Percentiles rank a stretch among this genome's conserved stretches.
phyloP scores from a whole-genome alignment of 2,113 vertebrate genomes.

The Piprites chloris region DNA sequence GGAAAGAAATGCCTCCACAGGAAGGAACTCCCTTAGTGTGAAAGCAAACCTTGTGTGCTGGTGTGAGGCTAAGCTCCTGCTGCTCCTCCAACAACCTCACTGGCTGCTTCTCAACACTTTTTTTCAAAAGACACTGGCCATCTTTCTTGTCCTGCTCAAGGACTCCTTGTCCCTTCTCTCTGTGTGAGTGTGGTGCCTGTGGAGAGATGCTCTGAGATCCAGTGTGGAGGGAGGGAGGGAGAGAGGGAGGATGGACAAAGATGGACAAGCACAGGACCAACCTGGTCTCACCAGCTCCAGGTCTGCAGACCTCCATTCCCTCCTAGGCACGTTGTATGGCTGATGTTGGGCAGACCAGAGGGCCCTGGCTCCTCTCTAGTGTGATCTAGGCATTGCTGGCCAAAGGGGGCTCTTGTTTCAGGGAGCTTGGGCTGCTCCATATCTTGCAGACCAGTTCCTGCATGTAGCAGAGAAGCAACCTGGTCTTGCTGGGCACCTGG shows the following conservation, averaged over 20 bases:
- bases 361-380: not conserved
- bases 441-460: not conserved
- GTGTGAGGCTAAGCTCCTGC: not conserved
- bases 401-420: not conserved
- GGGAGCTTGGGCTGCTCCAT: not conserved
- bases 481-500: not conserved
- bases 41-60: not conserved
- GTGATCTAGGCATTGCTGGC: not conserved
- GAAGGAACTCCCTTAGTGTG: not conserved
- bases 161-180: not conserved
- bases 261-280: not conserved
- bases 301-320: not conserved
- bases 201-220: not conserved
- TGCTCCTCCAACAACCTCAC: not conserved
- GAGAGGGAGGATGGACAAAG: not conserved
- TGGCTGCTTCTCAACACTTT: not conserved
- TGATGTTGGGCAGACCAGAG: not conserved
- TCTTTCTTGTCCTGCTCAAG: not conserved
- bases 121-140: not conserved
- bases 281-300: not conserved
- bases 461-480: not conserved
- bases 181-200: not conserved
- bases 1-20: not conserved
- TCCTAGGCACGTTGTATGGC: not conserved
- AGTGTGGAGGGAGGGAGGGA: not conserved